Percentiles rank a stretch among this genome's conserved stretches.
Conservation (phyloP, 2,113 vertebrate species). For the Monopterus albus region DNA sequence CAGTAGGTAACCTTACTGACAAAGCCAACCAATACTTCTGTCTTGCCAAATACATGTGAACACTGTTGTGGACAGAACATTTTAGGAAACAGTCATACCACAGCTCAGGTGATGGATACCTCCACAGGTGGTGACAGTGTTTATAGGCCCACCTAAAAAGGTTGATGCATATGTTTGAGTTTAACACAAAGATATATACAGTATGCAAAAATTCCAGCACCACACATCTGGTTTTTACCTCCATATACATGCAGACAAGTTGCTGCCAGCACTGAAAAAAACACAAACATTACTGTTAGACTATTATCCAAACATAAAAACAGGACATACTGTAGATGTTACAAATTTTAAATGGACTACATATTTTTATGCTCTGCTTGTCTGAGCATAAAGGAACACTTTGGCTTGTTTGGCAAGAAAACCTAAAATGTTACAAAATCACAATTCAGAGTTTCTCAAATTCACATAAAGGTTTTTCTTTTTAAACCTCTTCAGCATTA, state of each 20-base stretch:
- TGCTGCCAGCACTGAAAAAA: constrained; percentile 33
- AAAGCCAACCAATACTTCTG: too few species aligned
- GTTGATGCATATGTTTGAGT: not conserved
- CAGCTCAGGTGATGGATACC: constrained; percentile 32
- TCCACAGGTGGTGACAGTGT: constrained; percentile 20
- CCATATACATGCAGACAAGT: constrained; percentile 3
- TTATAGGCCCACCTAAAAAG: not conserved
- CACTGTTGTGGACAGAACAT: not conserved
- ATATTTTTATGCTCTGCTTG: too few species aligned
- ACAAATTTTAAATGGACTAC: too few species aligned
- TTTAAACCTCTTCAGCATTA: not conserved
- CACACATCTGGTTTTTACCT: constrained; percentile 15
- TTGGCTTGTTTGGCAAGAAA: not conserved
- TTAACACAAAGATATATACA: not conserved
- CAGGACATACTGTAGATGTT: too few species aligned
- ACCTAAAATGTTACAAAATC: not conserved
- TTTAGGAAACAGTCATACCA: constrained; percentile 20
- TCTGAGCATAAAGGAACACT: not conserved
- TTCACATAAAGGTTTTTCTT: not conserved
- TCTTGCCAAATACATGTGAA: not conserved
- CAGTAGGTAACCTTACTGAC: too few species aligned
- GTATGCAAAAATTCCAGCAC: not conserved
- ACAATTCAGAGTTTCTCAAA: not conserved
- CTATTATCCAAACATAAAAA: too few species aligned
- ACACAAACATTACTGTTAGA: not conserved